Evolutionary conservation across 2,113 vertebrate species (phyloP), one percentile per base, ranked within the genome.

Genomic region (Otus sunia): DNA sequence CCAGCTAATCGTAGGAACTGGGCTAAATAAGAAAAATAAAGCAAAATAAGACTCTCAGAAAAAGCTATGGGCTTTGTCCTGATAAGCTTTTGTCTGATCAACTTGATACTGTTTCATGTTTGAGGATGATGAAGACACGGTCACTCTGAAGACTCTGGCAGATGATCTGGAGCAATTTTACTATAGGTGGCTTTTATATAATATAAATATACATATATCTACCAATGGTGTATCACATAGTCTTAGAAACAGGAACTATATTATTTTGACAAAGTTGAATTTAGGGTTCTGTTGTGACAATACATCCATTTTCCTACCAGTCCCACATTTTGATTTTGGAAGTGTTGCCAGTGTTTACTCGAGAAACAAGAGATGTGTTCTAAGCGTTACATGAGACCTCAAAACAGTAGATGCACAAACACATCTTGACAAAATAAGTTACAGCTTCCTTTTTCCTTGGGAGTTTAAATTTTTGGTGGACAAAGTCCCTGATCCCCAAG

Each of bases 1-100:
- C 99, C 99, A 99, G 93, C 96, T 98, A 93, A 99, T 99, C 0
- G 98, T 98, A 3, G 99, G 99, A 12, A 99, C 99, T 0, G 99
- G 99, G 91, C 99, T 99, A 94, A 34, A 10, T 30, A 47, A 23
- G 88, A 34, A 50, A 6, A 58, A 60, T 0, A 63, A n/a, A 85
- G 71, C 32, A 78, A 59, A 41, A 7, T 3, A 6, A 26, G 25
- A 3, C 18, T 14, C 4, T 10, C 17, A 47, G 34, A 34, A 59
- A 74, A 53, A 71, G 7, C 3, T 32, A 0, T 0, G 18, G 15
- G 14, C 7, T 6, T 37, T 18, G 10, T 55, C 29, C 55, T 23
- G 49, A 34, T 43, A 45, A 55, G 32, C 9, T 63, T 36, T 56
- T 7, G 4, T 23, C 39, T 32, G 36, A 74, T 20, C 36, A 52